phyloP scores from a whole-genome alignment of 1,140 invertebrate species.

The Hycleus phaleratus region DNA sequence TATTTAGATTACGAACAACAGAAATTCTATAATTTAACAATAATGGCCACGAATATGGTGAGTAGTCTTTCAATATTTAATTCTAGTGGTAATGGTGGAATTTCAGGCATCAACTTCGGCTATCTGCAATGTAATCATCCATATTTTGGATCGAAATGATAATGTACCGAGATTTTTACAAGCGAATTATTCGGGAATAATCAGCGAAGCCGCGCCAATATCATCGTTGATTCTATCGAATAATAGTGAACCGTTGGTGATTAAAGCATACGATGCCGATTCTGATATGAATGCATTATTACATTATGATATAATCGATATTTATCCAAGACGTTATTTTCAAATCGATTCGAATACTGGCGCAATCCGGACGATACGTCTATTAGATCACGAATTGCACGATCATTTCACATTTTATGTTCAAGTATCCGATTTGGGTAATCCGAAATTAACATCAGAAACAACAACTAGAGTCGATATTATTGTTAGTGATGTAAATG shows the following conservation, averaged over 20 bases:
- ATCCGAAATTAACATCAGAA: slow-evolving; percentile 69
- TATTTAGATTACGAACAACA: slow-evolving; percentile 71
- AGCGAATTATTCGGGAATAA: slow-evolving; percentile 57
- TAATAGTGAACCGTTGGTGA: slow-evolving; percentile 64
- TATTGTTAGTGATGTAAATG: slow-evolving; percentile 77
- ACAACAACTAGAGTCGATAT: slow-evolving; percentile 65
- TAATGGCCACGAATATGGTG: slow-evolving; percentile 81
- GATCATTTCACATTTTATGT: slow-evolving; percentile 40
- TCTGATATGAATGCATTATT: slow-evolving; percentile 74
- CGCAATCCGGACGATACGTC: slow-evolving; percentile 67
- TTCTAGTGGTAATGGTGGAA: too few relatives aligned
- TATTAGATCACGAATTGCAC: slow-evolving; percentile 75
- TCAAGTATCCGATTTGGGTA: slow-evolving; percentile 75
- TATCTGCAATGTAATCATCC: slow-evolving; percentile 59
- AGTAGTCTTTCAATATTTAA: slow-evolving; percentile 30
- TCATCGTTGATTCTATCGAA: slow-evolving; percentile 65
- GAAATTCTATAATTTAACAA: slow-evolving; percentile 73
- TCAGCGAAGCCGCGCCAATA: slow-evolving; percentile 63
- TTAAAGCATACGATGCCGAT: slow-evolving; percentile 71
- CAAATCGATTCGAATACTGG: slow-evolving; percentile 83
- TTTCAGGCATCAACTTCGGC: slow-evolving; percentile 59
- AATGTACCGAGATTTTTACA: slow-evolving; percentile 73
- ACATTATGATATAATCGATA: slow-evolving; percentile 78
- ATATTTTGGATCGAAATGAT: slow-evolving; percentile 77
- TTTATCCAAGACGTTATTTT: slow-evolving; percentile 64